Evolutionary conservation across 2,113 vertebrate genomes (phyloP), one percentile per base, ranked within the genome.

Genomic region (Athene noctua): DNA sequence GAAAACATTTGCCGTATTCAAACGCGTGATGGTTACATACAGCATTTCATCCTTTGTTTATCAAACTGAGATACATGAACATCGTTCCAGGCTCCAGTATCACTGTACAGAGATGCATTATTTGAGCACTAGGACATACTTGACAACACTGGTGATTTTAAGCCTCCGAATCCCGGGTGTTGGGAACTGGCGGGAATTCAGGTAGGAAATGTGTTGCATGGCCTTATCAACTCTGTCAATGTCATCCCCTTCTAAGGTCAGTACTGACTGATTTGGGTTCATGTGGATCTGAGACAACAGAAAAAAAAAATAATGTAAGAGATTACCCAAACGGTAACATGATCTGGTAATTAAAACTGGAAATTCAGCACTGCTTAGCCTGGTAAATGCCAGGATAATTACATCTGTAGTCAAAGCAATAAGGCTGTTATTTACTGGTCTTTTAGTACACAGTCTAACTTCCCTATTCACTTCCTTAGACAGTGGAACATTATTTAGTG

Each of bases 181-280:
- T 12, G 99, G 99, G 97, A 99, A 99, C 98, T 99, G 99, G 8
- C 99, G 98, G 1, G 99, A 99, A 96, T 99, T 99, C 91, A 99
- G 95, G 91, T 99, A 99, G 82, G 99, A 99, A 26, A 99, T 83
- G 78, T 98, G 99, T 95, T 99, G 99, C 99, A 99, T 98, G 96
- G 99, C 99, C 95, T 98, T 99, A 62, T 99, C 99, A 10, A 99
- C 98, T 32, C 98, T 98, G 47, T 98, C 99, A 0, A 99, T 92
- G 54, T 99, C 99, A 4, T 99, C 98, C 6, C 99, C 99, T 80
- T 99, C 99, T 55, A 99, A 68, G 9, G 97, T 99, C 97, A 99
- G 66, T 4, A 96, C 97, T 0, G 99, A 99, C 97, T 98, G 99
- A 95, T 98, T 99, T 12, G 99, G 99, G 96, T 98, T 99, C 86